These are phyloP conservation scores for Erebia aethiops DNA, from an alignment of 2,888 invertebrate genomes.

Conservation along the genomic window DNA sequence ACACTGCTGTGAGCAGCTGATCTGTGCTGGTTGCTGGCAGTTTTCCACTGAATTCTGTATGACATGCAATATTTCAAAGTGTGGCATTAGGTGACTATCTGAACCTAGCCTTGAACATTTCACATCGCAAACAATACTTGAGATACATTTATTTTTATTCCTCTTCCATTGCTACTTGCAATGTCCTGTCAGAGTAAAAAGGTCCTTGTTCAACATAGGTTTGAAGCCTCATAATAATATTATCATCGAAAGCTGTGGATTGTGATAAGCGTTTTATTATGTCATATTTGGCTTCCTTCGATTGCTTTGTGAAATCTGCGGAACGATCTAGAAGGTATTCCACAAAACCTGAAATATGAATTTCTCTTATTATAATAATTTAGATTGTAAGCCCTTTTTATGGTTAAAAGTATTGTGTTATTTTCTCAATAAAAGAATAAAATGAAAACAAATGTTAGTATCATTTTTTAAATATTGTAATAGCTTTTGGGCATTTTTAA, in stretches of 20 bases:
- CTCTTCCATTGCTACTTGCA: conserved; percentile 90
- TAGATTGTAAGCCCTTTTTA: background rate
- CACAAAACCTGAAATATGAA: conserved; percentile 83
- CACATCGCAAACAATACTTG: background rate
- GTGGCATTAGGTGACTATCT: background rate
- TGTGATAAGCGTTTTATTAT: conserved; percentile 85
- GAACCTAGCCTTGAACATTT: background rate
- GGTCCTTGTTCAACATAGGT: conserved; percentile 90
- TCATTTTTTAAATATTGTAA: background rate
- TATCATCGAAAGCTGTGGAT: conserved; percentile 84
- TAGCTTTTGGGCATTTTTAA: too few species aligned
- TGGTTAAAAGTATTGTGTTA: background rate
- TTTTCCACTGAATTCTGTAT: too few species aligned
- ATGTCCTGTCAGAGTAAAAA: conserved; percentile 86
- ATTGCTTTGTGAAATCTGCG: conserved; percentile 86
- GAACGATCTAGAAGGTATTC: conserved; percentile 91
- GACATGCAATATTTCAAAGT: background rate
- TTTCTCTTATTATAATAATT: background rate
- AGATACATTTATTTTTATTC: conserved; percentile 54
- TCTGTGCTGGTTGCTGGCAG: too few species aligned
- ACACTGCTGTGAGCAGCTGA: too few species aligned
- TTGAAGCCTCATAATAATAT: conserved; percentile 84
- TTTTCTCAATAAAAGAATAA: background rate
- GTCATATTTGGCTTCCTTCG: conserved; percentile 89
- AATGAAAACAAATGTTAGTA: background rate